Percentiles rank a stretch among this genome's conserved stretches.
Conservation (phyloP, 2,797 vertebrate genomes). For the Dermochelys coriacea region DNA sequence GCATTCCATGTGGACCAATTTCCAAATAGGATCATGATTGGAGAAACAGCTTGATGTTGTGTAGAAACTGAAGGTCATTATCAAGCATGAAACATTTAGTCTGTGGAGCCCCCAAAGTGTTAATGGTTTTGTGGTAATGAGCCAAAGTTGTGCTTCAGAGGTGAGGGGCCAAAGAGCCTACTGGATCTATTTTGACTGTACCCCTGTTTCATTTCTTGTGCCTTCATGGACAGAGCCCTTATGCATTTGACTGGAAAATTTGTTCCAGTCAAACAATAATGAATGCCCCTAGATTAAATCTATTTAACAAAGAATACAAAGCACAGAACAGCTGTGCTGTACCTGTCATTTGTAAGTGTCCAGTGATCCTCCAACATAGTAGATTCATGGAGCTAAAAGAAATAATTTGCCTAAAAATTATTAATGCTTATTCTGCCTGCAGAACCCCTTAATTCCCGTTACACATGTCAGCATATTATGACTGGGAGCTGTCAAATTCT, state of each 20-base stretch:
- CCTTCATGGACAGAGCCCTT: background rate
- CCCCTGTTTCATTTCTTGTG: background rate
- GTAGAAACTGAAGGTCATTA: background rate
- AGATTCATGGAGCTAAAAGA: constrained; percentile 72
- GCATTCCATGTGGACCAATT: constrained; percentile 50
- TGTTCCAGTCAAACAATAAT: constrained; percentile 46
- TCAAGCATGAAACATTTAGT: background rate
- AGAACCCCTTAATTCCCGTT: constrained; percentile 77
- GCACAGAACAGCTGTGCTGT: constrained; percentile 16
- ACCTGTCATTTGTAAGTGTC: constrained; percentile 73
- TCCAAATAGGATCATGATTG: background rate
- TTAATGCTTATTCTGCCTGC: constrained; percentile 60
- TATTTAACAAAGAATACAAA: constrained; percentile 48
- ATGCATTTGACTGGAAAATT: background rate
- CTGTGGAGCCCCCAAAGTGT: background rate
- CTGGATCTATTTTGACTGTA: background rate
- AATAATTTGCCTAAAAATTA: constrained; percentile 76
- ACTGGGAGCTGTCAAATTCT: constrained; percentile 80
- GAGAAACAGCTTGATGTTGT: background rate
- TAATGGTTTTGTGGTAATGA: background rate
- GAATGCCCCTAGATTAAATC: constrained; percentile 50
- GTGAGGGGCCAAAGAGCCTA: background rate
- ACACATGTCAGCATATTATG: constrained; percentile 81
- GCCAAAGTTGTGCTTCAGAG: background rate
- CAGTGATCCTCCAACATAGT: constrained; percentile 34